phyloP scores from a whole-genome alignment of 2,113 vertebrate species.

The Donacobius atricapilla region DNA sequence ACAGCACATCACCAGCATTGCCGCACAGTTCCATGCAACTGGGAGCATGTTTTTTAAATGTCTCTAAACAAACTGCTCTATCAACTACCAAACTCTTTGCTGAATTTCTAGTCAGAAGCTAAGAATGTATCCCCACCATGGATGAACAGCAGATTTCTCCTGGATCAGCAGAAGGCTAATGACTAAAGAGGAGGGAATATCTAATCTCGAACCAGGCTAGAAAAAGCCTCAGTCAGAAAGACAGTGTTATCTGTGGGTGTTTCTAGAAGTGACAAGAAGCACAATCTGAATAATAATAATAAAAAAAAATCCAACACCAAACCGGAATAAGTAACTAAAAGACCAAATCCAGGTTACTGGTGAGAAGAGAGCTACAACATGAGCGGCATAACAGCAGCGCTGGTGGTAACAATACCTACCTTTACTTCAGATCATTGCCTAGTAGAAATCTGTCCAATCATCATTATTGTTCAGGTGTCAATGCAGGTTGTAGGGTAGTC shows the following conservation, averaged over 20 bases:
- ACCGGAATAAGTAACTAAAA: neutral
- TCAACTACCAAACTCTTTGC: neutral
- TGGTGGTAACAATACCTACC: neutral
- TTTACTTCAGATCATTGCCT: neutral
- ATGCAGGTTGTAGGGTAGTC: fast-evolving
- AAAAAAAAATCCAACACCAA: neutral
- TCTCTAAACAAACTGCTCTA: neutral
- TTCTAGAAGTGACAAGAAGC: neutral
- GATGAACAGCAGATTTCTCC: neutral
- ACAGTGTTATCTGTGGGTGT: neutral
- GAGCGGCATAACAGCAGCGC: neutral
- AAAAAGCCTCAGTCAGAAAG: neutral
- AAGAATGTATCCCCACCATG: neutral
- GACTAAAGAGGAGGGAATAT: neutral
- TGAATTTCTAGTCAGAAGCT: neutral
- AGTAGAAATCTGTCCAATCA: neutral
- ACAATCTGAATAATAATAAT: neutral
- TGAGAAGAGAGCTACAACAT: neutral
- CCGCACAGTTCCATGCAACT: neutral
- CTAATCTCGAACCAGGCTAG: neutral
- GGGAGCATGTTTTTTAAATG: neutral
- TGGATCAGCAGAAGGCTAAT: neutral
- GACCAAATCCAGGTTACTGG: neutral
- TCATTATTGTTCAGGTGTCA: neutral
- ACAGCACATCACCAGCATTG: fast-evolving